Evolutionary conservation across 2,888 invertebrate species (phyloP), one percentile per base, ranked within the genome.

Genomic region (Leptinotarsa haldemani): DNA sequence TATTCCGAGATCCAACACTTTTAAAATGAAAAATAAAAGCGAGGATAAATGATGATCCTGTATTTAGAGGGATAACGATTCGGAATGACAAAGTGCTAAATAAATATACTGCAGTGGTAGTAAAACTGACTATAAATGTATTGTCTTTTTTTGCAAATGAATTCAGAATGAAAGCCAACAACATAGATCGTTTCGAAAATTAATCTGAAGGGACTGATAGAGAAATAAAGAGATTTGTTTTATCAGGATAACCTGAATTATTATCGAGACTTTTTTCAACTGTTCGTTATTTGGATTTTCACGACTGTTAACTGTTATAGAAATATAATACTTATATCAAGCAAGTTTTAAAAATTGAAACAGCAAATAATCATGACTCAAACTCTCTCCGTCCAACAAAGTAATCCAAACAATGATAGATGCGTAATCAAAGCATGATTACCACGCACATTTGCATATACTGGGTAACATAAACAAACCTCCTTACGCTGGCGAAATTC

Each of bases 41-140:
- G 69, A 69, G 50, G 50, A 63, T 63, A 61, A 50, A 63, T 69
- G 50, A 63, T 66, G 48, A 50, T 66, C 65, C 22, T 52, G 65
- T 66, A 66, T 66, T 66, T 46, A 66, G 50, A 66, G 65, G 65
- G 56, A 66, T 48, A 66, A 66, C 65, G 30, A 66, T 66, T 48
- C 25, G 50, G 25, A 66, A 48, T 66, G 48, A 20, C 52, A 25
- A 66, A 52, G 65, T 50, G 48, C n/a, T 20, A 25, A 20, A 66
- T 66, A 66, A 66, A 66, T 50, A 50, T 13, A 46, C 65, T 66
- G 65, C 46, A 52, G 50, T 48, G 52, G 52, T 48, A 50, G 52
- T 66, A 66, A 66, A 20, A 66, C 25, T 48, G 48, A n/a, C 15
- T 22, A 56, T 56, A 0, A 56, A 56, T 56, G 53, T 20, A 18